Evolutionary conservation across 2,888 invertebrate genomes (phyloP).

Genomic region (Abscondita cerata): DNA sequence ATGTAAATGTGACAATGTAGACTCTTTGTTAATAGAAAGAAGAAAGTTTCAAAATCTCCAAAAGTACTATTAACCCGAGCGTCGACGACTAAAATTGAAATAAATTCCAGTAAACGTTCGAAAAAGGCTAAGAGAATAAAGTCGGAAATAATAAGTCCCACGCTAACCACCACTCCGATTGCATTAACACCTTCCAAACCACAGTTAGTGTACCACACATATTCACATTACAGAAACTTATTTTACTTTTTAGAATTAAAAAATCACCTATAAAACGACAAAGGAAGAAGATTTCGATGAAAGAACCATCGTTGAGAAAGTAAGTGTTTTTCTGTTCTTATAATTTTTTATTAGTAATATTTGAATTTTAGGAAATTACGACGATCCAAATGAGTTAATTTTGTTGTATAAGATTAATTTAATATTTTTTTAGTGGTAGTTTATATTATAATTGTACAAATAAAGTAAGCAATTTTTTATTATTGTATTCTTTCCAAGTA

Average conservation of each 20-base stretch:
- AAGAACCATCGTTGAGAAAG: conserved; percentile 29
- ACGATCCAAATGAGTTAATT: conserved; percentile 19
- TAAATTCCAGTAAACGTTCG: no score
- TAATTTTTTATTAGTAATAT: conserved; percentile 11
- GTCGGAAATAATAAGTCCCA: no score
- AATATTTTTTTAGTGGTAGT: no score
- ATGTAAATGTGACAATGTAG: neutral
- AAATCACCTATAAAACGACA: neutral
- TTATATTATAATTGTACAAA: no score
- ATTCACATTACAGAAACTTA: neutral
- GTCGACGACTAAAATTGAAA: no score
- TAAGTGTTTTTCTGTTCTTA: conserved; percentile 8
- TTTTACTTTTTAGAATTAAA: neutral
- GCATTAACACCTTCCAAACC: neutral
- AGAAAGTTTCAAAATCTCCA: neutral
- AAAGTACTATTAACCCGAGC: no score
- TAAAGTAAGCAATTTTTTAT: no score
- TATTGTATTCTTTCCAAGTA: no score
- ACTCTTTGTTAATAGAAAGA: neutral
- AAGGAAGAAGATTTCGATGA: neutral
- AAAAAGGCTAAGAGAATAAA: no score
- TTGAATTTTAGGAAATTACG: conserved; percentile 26
- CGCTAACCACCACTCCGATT: neutral
- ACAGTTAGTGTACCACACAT: no score
- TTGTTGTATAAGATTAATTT: no score